phyloP scores from a whole-genome alignment of 2,888 invertebrate genomes.

The Capitulum mitella region DNA sequence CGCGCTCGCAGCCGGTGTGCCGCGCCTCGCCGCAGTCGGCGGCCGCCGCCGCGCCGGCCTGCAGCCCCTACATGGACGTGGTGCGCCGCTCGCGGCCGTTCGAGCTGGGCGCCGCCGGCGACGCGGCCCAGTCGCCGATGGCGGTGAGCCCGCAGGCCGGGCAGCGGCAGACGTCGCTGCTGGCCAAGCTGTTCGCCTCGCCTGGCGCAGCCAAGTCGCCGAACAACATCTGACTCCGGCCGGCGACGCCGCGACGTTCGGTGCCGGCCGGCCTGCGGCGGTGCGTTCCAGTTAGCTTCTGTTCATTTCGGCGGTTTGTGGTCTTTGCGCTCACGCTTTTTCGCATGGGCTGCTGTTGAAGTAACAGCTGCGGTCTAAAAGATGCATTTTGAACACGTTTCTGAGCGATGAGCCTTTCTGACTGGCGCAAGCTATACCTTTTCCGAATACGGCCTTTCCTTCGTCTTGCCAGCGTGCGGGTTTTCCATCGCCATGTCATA shows the following conservation, averaged over 20 bases:
- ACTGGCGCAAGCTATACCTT: too few relatives aligned
- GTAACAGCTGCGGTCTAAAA: too few relatives aligned
- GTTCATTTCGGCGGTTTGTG: too few relatives aligned
- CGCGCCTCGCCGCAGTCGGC: not conserved
- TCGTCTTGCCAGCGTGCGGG: too few relatives aligned
- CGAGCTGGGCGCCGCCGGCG: not conserved
- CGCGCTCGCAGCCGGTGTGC: not conserved
- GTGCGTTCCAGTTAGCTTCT: too few relatives aligned
- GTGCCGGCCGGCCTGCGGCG: too few relatives aligned
- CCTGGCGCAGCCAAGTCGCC: not conserved
- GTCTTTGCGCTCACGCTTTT: too few relatives aligned
- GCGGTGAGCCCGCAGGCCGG: not conserved
- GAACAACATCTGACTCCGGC: not conserved
- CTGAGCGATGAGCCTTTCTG: too few relatives aligned
- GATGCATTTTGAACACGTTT: too few relatives aligned
- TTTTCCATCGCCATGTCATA: too few relatives aligned
- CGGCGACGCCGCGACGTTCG: not conserved
- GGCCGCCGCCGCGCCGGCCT: not conserved
- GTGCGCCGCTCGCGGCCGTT: conserved; percentile 9
- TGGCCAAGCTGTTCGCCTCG: conserved; percentile 2
- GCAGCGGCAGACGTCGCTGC: not conserved
- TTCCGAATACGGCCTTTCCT: too few relatives aligned
- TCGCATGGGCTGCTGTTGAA: too few relatives aligned
- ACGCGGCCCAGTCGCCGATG: not conserved
- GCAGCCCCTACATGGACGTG: conserved; percentile 12